phyloP scores from a whole-genome alignment of 1,140 invertebrate species.

The Uloborus diversus region DNA sequence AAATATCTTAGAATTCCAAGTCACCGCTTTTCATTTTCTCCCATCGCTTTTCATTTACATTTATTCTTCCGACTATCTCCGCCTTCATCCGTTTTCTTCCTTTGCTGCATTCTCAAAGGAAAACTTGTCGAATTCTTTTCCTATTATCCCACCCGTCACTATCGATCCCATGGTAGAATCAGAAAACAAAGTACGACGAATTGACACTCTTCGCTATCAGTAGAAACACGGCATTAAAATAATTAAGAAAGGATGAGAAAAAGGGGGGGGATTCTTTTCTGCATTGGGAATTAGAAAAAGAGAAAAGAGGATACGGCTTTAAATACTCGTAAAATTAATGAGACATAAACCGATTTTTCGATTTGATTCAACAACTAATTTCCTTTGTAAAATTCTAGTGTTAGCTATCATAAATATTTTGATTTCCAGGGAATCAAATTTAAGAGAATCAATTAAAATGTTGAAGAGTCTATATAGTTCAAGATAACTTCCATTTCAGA shows the following conservation, averaged over 20 bases:
- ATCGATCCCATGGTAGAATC: neutral
- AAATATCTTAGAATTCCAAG: too few relatives aligned
- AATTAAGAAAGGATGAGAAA: neutral
- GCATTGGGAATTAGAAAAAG: neutral
- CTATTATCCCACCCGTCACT: neutral
- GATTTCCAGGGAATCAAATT: neutral
- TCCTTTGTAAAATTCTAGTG: neutral
- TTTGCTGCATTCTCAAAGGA: neutral
- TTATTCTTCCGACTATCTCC: neutral
- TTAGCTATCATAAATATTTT: neutral
- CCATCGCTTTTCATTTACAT: conserved; percentile 1
- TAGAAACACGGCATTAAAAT: neutral
- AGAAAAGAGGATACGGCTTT: too few relatives aligned
- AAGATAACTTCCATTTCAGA: too few relatives aligned
- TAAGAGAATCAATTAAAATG: too few relatives aligned
- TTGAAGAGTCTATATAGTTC: too few relatives aligned
- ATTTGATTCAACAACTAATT: neutral
- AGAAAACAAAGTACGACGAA: neutral
- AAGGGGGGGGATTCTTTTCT: neutral
- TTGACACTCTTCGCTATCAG: neutral
- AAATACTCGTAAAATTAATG: too few relatives aligned
- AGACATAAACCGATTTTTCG: neutral
- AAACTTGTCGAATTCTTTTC: conserved; percentile 4
- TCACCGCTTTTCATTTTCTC: neutral
- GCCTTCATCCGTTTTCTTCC: neutral